Evolutionary conservation across 1,140 invertebrate species (phyloP).

Genomic region (Akabosia matsudoensis): DNA sequence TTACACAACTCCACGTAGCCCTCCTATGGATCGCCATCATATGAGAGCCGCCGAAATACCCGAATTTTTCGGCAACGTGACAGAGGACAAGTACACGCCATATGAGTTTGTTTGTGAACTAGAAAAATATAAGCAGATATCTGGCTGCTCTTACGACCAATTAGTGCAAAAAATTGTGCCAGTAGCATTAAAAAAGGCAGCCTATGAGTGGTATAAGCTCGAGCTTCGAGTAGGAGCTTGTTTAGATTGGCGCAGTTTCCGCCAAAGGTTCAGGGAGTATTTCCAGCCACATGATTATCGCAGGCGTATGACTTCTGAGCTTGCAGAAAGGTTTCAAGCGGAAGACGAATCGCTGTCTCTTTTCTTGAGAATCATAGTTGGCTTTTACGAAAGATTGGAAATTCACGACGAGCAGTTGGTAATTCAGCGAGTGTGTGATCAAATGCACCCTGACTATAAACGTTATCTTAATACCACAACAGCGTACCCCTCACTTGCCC

Average conservation of each 20-base stretch:
- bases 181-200: background rate
- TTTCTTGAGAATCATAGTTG: background rate
- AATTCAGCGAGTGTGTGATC: background rate
- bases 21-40: too few relatives aligned
- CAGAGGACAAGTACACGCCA: too few relatives aligned
- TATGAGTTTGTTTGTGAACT: background rate
- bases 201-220: background rate
- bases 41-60: too few relatives aligned
- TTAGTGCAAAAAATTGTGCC: background rate
- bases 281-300: background rate
- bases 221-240: background rate
- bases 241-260: background rate
- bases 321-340: background rate
- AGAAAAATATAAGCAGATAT: background rate
- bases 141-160: background rate
- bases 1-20: too few relatives aligned
- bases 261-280: background rate
- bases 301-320: background rate
- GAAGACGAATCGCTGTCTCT: background rate
- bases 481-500: background rate
- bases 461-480: background rate
- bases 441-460: background rate
- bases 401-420: background rate
- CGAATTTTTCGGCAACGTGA: too few relatives aligned
- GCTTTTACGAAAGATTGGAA: background rate